These are phyloP conservation scores for Malthinus seriepunctatus DNA, from an alignment of 2,888 invertebrate species.

Conservation along the genomic window DNA sequence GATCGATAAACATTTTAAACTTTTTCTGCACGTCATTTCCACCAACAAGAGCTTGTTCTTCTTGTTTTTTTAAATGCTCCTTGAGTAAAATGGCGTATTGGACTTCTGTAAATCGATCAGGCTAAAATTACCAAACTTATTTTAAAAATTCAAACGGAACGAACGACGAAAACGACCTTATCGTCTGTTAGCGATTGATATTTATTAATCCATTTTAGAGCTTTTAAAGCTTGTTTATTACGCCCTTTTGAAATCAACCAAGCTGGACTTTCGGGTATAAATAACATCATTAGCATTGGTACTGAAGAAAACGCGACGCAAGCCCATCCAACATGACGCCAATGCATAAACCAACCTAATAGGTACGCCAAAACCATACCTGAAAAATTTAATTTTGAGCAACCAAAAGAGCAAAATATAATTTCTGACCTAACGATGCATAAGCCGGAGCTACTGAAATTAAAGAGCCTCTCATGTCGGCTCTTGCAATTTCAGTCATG, in stretches of 20 bases:
- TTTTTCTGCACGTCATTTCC: constrained; percentile 48
- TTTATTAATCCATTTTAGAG: constrained; percentile 55
- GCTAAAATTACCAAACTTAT: constrained; percentile 38
- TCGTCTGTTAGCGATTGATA: constrained; percentile 53
- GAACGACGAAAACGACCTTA: constrained; percentile 42
- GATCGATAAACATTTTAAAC: constrained; percentile 55
- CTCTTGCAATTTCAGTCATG: constrained; percentile 62
- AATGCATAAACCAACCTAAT: constrained; percentile 58
- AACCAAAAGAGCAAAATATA: not conserved
- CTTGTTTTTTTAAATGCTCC: constrained; percentile 56
- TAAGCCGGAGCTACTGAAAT: constrained; percentile 61
- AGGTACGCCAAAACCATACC: constrained; percentile 62
- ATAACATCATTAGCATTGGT: constrained; percentile 55
- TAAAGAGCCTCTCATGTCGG: constrained; percentile 61
- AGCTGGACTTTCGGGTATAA: constrained; percentile 61
- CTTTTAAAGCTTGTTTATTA: constrained; percentile 57
- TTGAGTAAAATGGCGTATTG: constrained; percentile 58
- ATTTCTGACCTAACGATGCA: constrained; percentile 58
- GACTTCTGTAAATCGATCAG: constrained; percentile 55
- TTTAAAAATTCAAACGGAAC: too few relatives aligned
- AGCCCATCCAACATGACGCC: constrained; percentile 61
- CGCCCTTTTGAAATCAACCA: constrained; percentile 61
- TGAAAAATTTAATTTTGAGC: constrained; percentile 35
- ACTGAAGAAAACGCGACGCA: constrained; percentile 56
- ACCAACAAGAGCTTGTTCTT: constrained; percentile 46